Evolutionary conservation across 1,140 invertebrate species (phyloP).

Genomic region (Acarapis woodi): DNA sequence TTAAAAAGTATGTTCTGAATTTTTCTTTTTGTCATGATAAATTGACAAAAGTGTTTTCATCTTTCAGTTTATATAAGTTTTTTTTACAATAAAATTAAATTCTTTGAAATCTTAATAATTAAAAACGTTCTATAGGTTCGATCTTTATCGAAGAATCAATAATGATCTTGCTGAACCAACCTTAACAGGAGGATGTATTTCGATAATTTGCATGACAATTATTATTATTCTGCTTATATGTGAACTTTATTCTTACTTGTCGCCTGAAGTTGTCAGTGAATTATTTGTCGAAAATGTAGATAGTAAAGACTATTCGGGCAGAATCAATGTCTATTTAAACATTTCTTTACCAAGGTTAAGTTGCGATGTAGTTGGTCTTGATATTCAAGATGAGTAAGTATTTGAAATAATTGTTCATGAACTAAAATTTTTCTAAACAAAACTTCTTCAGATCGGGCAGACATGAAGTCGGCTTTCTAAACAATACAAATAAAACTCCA

Average conservation of each 20-base stretch:
- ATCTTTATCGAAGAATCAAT: constrained; percentile 30
- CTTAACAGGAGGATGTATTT: constrained; percentile 27
- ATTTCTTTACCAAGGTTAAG: constrained; percentile 22
- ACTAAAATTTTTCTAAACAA: not conserved
- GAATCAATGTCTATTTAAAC: constrained; percentile 25
- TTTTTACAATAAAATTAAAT: no score
- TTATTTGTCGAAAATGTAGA: constrained; percentile 24
- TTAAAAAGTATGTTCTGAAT: no score
- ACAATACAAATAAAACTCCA: constrained; percentile 25
- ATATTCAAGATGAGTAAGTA: constrained; percentile 32
- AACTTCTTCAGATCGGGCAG: not conserved
- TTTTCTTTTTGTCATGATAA: no score
- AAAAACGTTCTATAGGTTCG: constrained; percentile 27
- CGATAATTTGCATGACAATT: constrained; percentile 24
- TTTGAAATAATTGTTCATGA: constrained; percentile 23
- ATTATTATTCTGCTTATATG: constrained; percentile 26
- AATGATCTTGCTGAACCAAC: constrained; percentile 33
- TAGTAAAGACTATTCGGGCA: constrained; percentile 21
- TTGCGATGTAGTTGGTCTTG: constrained; percentile 27
- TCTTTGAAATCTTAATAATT: no score
- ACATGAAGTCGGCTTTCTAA: constrained; percentile 21
- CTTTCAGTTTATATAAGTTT: no score
- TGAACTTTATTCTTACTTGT: constrained; percentile 25
- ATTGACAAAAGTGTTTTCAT: no score
- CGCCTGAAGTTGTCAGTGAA: constrained; percentile 24